Conservation (phyloP, 2,888 invertebrate genomes). For the Deilephila porcellus region DNA sequence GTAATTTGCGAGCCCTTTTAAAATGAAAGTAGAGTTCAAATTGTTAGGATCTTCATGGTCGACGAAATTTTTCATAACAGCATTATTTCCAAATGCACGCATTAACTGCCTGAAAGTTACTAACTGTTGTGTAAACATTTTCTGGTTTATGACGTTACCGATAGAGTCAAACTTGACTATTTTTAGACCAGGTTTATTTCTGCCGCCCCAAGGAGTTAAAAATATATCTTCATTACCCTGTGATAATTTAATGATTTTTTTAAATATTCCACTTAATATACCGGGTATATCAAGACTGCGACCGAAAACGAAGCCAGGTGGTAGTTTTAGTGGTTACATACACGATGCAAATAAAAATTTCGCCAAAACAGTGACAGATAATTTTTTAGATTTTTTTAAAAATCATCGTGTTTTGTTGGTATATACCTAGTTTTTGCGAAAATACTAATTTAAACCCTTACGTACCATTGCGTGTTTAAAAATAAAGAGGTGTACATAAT, state of each 20-base stretch:
- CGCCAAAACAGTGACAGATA: too few species aligned
- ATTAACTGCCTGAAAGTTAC: constrained; percentile 41
- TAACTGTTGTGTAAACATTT: constrained; percentile 40
- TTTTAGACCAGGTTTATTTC: constrained; percentile 46
- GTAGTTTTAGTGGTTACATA: too few species aligned
- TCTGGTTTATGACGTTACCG: constrained; percentile 49
- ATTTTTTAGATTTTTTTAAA: too few species aligned
- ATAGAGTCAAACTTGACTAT: constrained; percentile 57
- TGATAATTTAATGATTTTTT: constrained; percentile 32
- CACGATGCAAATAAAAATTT: too few species aligned
- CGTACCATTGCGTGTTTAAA: too few species aligned
- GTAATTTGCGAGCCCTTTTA: constrained; percentile 15
- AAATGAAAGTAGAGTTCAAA: constrained; percentile 10
- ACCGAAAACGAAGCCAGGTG: too few species aligned
- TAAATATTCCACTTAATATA: background rate
- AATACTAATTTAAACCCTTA: too few species aligned
- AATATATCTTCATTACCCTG: constrained; percentile 49
- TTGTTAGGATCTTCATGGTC: constrained; percentile 30
- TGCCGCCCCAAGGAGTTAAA: constrained; percentile 62
- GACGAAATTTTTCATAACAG: constrained; percentile 1
- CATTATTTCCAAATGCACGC: constrained; percentile 31
- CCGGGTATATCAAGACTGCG: too few species aligned
- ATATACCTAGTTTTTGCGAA: too few species aligned
- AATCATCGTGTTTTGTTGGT: too few species aligned
- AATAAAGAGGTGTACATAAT: too few species aligned